Evolutionary conservation across 2,888 invertebrate species (phyloP).

Genomic region (Rhamphomyia laevipes): DNA sequence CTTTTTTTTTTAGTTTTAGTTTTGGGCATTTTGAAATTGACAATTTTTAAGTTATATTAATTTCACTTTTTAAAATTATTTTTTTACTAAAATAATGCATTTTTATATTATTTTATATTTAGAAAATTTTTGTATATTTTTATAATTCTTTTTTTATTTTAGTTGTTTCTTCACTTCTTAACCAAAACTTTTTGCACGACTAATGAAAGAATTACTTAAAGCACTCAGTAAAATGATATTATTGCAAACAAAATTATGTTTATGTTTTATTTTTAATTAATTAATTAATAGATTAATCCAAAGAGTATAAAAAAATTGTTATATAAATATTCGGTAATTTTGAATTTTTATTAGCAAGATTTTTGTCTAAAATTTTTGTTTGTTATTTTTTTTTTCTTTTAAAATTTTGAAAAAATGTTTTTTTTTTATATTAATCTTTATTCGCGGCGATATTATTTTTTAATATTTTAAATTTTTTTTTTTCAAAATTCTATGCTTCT

Average conservation of each 20-base stretch:
- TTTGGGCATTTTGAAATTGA: not conserved
- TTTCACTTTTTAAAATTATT: slow-evolving; percentile 27
- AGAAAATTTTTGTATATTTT: not conserved
- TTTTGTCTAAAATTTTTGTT: no score
- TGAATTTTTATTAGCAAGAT: no score
- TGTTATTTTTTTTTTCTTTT: not conserved
- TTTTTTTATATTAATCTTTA: not conserved
- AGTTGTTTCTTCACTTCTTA: not conserved
- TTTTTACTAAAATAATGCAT: not conserved
- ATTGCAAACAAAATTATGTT: no score
- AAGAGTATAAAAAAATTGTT: no score
- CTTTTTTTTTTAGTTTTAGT: not conserved
- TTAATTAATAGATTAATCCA: no score
- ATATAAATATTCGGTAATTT: no score
- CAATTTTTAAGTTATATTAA: slow-evolving; percentile 30
- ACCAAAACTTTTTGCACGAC: no score
- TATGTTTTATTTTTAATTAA: no score
- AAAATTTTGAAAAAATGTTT: no score
- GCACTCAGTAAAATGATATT: no score
- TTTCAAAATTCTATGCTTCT: not conserved
- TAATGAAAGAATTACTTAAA: no score
- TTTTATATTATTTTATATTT: not conserved
- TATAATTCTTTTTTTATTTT: not conserved
- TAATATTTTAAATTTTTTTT: not conserved
- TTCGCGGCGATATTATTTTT: not conserved